These are phyloP conservation scores for Remorina albescens DNA, from an alignment of 2,797 vertebrate species.

Conservation along the genomic window DNA sequence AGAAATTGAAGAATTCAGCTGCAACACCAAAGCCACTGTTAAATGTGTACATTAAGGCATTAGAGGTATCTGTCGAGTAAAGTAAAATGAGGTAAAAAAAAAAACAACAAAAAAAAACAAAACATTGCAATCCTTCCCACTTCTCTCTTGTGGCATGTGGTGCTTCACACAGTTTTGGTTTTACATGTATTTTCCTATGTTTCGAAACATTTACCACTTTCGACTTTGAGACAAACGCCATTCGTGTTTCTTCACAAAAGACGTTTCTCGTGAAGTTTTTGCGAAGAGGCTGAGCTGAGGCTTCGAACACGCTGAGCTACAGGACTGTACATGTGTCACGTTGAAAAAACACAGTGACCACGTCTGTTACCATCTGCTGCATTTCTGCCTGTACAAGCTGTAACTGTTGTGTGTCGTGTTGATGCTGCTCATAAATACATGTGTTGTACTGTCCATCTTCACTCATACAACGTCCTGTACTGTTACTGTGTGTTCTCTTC, in stretches of 20 bases:
- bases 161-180: not conserved
- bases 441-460: conserved; percentile 22
- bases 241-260: no score
- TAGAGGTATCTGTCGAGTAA: not conserved
- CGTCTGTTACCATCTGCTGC: conserved; percentile 23
- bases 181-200: not conserved
- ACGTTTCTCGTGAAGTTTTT: no score
- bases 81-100: not conserved
- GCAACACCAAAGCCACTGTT: not conserved
- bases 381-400: conserved; percentile 26
- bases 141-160: not conserved
- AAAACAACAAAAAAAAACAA: no score
- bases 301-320: not conserved
- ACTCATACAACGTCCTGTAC: conserved; percentile 17
- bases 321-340: not conserved
- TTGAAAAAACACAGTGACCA: not conserved
- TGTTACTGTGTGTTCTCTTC: conserved; percentile 47
- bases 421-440: conserved; percentile 16
- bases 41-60: not conserved
- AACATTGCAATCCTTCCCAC: not conserved
- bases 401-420: conserved; percentile 22
- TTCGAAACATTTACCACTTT: not conserved
- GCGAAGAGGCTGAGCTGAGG: not conserved
- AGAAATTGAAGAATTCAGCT: not conserved
- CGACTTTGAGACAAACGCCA: no score